These are phyloP conservation scores for Rambutsinella grinnellia DNA, from an alignment of 2,888 invertebrate species.

Conservation along the genomic window DNA sequence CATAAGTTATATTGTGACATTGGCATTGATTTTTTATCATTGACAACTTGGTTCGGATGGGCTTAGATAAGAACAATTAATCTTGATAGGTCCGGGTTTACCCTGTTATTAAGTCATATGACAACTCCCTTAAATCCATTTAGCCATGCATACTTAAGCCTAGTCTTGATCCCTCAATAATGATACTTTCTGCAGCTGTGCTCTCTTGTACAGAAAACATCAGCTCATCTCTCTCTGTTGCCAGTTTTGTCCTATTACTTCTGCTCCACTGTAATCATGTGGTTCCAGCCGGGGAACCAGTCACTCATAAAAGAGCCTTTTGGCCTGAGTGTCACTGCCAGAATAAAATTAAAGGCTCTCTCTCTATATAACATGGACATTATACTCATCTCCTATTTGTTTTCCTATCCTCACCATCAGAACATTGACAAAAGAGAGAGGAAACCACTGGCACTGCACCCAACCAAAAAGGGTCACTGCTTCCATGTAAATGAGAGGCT, in stretches of 20 bases:
- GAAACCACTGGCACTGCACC: neutral
- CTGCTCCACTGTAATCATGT: slow-evolving; percentile 10
- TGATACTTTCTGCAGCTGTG: neutral
- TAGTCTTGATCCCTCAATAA: neutral
- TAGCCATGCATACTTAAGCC: neutral
- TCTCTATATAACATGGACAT: too few species aligned
- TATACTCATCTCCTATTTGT: neutral
- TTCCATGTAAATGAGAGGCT: neutral
- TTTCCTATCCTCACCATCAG: neutral
- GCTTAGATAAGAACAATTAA: too few species aligned
- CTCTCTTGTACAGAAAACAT: neutral
- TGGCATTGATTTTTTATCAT: too few species aligned
- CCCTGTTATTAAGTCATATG: too few species aligned
- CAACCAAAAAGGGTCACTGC: neutral
- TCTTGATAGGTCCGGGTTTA: too few species aligned
- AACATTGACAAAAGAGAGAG: neutral
- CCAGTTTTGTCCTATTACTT: neutral
- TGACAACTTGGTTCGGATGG: too few species aligned
- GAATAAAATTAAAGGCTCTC: neutral
- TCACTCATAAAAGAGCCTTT: neutral
- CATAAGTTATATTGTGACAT: too few species aligned
- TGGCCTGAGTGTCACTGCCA: neutral
- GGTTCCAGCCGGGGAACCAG: slow-evolving; percentile 11
- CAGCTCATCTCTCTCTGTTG: neutral
- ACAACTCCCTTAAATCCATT: too few species aligned